Conservation (phyloP, 2,888 invertebrate species). For the Seira ritae region DNA sequence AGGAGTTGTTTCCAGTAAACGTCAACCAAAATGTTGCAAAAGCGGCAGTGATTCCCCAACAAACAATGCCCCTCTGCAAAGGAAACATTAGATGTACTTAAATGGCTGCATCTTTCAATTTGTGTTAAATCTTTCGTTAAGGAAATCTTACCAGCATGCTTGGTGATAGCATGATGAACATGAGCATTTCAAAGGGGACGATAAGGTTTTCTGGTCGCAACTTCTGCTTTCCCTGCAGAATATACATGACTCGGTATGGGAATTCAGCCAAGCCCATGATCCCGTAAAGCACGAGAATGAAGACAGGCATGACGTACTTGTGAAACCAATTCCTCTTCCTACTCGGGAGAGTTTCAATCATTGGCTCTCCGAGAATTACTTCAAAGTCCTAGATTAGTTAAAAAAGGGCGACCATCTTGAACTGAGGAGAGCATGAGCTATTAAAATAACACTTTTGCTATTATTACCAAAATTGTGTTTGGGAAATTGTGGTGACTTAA, state of each 20-base stretch:
- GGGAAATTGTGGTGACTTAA: conserved; percentile 88
- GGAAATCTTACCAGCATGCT: conserved; percentile 40
- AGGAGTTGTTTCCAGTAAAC: no score
- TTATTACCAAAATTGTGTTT: conserved; percentile 86
- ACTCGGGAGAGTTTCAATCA: conserved; percentile 56
- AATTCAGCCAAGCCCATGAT: conserved; percentile 52
- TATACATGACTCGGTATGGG: conserved; percentile 17
- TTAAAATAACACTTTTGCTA: conserved; percentile 76
- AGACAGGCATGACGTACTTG: conserved; percentile 58
- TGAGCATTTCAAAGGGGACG: conserved; percentile 48
- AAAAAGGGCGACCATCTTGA: conserved; percentile 76
- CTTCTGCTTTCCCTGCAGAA: conserved; percentile 55
- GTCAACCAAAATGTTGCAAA: no score
- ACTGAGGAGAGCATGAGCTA: background rate
- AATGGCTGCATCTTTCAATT: no score
- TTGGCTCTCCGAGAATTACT: conserved; percentile 59
- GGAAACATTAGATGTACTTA: no score
- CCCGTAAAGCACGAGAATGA: conserved; percentile 54
- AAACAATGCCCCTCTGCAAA: no score
- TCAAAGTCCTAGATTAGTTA: conserved; percentile 61
- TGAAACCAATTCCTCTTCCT: no score
- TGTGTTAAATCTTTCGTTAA: no score
- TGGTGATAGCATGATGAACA: conserved; percentile 57
- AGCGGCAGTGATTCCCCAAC: no score
- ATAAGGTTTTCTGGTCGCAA: conserved; percentile 56